Percentiles rank a stretch among this genome's conserved stretches.
These are phyloP conservation scores for Bombus sylvicola DNA, from an alignment of 1,140 invertebrate species.

Conservation along the genomic window DNA sequence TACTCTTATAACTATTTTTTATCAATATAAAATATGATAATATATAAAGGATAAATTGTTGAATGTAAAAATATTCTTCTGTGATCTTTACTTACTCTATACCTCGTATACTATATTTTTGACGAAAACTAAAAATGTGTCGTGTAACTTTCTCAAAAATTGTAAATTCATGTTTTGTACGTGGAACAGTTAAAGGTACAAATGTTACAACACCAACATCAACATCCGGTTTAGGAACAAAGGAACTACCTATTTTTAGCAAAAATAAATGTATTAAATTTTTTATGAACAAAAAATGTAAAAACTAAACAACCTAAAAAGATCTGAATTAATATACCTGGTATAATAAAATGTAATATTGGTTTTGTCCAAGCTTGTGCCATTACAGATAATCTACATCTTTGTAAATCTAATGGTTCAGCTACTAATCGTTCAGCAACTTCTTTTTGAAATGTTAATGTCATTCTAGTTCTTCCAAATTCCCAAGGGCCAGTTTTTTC, in stretches of 20 bases:
- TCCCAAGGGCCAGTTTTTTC: constrained; percentile 90
- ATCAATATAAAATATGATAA: neutral
- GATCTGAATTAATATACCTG: constrained; percentile 84
- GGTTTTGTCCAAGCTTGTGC: constrained; percentile 96
- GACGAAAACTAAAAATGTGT: constrained; percentile 93
- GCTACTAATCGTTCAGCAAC: constrained; percentile 96
- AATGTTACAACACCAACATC: constrained; percentile 97
- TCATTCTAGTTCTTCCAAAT: constrained; percentile 93
- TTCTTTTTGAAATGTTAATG: constrained; percentile 98
- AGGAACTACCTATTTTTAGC: constrained; percentile 86
- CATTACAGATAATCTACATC: constrained; percentile 96
- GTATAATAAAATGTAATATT: constrained; percentile 93
- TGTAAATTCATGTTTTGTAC: constrained; percentile 89
- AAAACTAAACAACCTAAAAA: neutral
- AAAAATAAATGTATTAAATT: constrained; percentile 6
- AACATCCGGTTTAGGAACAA: constrained; percentile 97
- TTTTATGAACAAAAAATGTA: neutral
- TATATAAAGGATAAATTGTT: too few species aligned
- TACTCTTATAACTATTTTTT: neutral
- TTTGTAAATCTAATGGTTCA: constrained; percentile 84
- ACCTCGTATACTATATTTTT: constrained; percentile 91
- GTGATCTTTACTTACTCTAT: constrained; percentile 81
- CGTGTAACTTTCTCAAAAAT: constrained; percentile 95
- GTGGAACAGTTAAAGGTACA: constrained; percentile 89
- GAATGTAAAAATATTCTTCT: neutral